Evolutionary conservation across 53 echinoderm and acorn worm genomes (phyloP).

Genomic region (Paracentrotus lividus): DNA sequence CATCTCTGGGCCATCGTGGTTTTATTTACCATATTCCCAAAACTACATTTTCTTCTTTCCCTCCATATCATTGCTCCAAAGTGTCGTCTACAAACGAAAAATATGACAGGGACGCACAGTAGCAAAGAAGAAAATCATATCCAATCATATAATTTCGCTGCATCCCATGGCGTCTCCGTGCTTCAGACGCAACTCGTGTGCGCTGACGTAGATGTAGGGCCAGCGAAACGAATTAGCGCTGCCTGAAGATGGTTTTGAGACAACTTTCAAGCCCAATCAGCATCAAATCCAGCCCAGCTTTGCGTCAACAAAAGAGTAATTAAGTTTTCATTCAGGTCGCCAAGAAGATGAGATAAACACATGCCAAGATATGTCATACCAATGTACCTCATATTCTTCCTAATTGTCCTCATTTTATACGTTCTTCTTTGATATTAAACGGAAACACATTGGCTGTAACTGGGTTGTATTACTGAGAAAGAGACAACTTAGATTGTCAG

Average conservation of each 20-base stretch:
- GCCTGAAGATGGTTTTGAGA: neutral
- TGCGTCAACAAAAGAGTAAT: constrained; percentile 72
- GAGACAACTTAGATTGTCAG: too few relatives aligned
- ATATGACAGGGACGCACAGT: neutral
- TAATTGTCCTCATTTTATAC: neutral
- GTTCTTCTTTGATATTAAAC: neutral
- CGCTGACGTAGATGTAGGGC: neutral
- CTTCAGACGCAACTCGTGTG: neutral
- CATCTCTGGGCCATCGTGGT: neutral
- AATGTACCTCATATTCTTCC: constrained; percentile 19
- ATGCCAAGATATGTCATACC: constrained; percentile 52
- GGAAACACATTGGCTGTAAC: neutral
- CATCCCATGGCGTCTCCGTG: neutral
- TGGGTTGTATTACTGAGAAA: neutral
- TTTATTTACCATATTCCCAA: constrained; percentile 35
- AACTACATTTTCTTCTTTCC: neutral
- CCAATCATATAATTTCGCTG: neutral
- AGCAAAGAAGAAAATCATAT: neutral
- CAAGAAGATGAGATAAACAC: constrained; percentile 60
- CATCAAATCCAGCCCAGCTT: constrained; percentile 27
- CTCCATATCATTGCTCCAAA: neutral
- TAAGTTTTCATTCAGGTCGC: constrained; percentile 66
- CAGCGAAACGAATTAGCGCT: constrained; percentile 63
- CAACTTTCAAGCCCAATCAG: constrained; percentile 57
- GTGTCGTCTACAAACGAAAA: neutral